Evolutionary conservation across 2,113 vertebrate species (phyloP).

Genomic region (Formicarius rufipectus): DNA sequence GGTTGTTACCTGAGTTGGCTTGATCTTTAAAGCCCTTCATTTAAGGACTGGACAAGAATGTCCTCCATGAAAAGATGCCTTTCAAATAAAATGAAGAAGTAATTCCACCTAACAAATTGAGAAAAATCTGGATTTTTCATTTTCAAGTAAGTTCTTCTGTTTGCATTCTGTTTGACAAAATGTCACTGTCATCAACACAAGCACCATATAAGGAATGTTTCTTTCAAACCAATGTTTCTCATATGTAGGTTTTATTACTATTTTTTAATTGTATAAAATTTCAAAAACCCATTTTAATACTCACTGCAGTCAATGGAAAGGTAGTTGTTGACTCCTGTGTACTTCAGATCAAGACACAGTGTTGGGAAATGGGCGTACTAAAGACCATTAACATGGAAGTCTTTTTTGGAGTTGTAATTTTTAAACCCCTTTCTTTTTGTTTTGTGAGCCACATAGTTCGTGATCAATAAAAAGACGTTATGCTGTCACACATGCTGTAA

Average conservation of each 20-base stretch:
- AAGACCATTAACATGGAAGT: not conserved
- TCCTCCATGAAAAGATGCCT: not conserved
- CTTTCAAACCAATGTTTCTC: not conserved
- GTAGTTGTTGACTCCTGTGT: not conserved
- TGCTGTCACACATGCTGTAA: constrained; percentile 36
- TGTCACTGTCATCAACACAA: not conserved
- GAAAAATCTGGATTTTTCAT: not conserved
- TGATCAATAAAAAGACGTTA: constrained; percentile 68
- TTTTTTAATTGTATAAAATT: not conserved
- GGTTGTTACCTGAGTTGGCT: not conserved
- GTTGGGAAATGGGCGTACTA: not conserved
- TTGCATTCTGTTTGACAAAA: not conserved
- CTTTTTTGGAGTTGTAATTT: constrained; percentile 30
- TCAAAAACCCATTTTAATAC: not conserved
- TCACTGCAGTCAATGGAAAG: not conserved
- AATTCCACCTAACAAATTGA: not conserved
- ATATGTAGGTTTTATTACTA: not conserved
- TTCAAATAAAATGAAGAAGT: not conserved
- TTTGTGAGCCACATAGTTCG: not conserved
- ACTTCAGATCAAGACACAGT: not conserved
- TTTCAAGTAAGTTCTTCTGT: not conserved
- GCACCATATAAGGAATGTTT: not conserved
- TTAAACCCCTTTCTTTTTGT: constrained; percentile 48
- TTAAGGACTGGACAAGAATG: not conserved
- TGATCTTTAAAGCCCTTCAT: not conserved